Conservation (phyloP, 2,888 invertebrate species). For the Mythimna lalbum region DNA sequence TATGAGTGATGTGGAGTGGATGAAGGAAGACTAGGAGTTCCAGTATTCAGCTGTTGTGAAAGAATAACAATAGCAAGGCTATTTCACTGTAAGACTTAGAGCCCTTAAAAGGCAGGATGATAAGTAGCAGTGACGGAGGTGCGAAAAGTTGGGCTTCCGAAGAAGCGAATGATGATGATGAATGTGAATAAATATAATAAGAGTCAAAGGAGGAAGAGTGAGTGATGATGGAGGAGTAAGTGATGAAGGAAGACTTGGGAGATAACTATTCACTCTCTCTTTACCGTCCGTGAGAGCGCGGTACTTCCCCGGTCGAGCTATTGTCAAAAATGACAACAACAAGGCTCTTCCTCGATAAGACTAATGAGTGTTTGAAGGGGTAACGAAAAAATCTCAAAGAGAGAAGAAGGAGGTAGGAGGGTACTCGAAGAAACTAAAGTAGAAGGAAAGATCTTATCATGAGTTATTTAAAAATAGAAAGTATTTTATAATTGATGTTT, state of each 20-base stretch:
- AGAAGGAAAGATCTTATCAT: not conserved
- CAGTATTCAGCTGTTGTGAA: no score
- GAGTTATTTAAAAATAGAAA: not conserved
- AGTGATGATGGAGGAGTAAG: not conserved
- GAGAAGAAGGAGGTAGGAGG: not conserved
- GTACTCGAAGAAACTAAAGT: not conserved
- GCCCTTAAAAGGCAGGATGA: not conserved
- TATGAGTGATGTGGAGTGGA: not conserved
- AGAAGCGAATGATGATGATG: not conserved
- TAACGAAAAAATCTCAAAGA: no score
- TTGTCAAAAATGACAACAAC: not conserved
- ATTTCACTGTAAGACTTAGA: not conserved
- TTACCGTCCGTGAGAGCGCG: not conserved
- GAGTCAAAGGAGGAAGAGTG: no score
- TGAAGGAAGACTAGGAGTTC: no score
- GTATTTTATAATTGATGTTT: no score
- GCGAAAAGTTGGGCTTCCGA: not conserved
- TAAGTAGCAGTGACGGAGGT: not conserved
- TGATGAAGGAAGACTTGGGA: no score
- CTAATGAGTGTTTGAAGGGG: not conserved
- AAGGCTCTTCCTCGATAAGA: slow-evolving; percentile 17
- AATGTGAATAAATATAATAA: not conserved
- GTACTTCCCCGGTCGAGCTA: slow-evolving; percentile 38
- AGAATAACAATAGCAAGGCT: slow-evolving; percentile 7
- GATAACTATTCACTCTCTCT: no score